phyloP scores from a whole-genome alignment of 1,140 invertebrate species.

The Brachionus sp. region DNA sequence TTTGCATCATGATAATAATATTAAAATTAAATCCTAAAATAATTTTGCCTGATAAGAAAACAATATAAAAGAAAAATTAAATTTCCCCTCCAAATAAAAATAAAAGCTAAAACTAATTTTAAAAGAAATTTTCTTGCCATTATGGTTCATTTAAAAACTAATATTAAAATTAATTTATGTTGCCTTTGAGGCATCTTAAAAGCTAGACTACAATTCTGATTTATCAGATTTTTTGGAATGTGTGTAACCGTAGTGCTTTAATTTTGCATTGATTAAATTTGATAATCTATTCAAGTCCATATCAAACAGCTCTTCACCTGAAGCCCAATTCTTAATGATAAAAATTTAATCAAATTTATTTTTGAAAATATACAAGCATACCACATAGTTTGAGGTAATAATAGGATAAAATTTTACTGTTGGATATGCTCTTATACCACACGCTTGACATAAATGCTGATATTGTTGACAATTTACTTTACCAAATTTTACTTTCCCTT shows the following conservation, averaged over 20 bases:
- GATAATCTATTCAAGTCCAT: slow-evolving; percentile 4
- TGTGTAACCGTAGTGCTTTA: neutral
- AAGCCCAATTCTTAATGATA: neutral
- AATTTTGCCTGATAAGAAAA: neutral
- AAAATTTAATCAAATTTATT: neutral
- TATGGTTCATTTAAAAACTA: neutral
- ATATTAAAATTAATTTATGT: neutral
- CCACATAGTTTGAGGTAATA: slow-evolving; percentile 25
- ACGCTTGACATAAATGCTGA: slow-evolving; percentile 58
- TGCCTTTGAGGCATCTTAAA: neutral
- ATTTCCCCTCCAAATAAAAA: neutral
- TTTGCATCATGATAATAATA: slow-evolving; percentile 35
- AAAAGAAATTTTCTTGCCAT: neutral
- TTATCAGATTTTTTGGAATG: neutral
- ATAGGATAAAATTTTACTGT: slow-evolving; percentile 61
- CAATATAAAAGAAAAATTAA: neutral
- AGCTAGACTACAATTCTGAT: neutral
- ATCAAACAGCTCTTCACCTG: slow-evolving; percentile 10
- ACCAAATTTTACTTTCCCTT: slow-evolving; percentile 61
- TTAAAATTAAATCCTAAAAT: neutral
- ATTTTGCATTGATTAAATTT: neutral
- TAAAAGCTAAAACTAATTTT: neutral
- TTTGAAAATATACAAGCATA: neutral
- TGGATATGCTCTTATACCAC: slow-evolving; percentile 63
- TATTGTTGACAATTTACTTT: slow-evolving; percentile 65